These are phyloP conservation scores for Leucopternis melanops DNA, from an alignment of 2,113 vertebrate genomes.

Conservation along the genomic window DNA sequence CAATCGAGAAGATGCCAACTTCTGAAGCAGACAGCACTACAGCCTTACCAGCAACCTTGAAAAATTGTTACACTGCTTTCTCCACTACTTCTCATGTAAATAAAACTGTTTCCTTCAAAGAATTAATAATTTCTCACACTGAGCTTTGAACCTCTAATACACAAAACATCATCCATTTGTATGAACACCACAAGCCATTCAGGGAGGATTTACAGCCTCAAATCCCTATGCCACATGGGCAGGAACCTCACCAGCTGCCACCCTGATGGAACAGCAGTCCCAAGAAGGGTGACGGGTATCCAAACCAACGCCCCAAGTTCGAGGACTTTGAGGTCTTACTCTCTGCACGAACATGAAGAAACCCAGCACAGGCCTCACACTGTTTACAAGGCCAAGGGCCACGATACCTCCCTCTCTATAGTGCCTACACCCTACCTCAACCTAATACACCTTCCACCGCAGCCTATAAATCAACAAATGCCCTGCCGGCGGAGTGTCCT, in stretches of 20 bases:
- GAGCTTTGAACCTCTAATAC: too few relatives aligned
- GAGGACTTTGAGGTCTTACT: too few relatives aligned
- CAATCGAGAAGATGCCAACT: too few relatives aligned
- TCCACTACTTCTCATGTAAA: neutral
- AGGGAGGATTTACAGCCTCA: neutral
- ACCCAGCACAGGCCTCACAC: neutral
- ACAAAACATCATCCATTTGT: too few relatives aligned
- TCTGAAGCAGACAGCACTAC: neutral
- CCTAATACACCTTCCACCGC: too few relatives aligned
- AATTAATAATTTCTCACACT: neutral
- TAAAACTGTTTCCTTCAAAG: neutral
- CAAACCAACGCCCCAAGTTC: neutral
- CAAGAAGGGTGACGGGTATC: fast-evolving
- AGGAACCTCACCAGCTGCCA: neutral
- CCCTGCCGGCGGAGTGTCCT: fast-evolving
- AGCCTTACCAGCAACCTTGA: neutral
- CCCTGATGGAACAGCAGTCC: neutral
- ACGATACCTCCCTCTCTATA: fast-evolving
- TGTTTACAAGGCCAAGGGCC: neutral
- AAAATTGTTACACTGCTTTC: neutral
- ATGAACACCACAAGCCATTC: neutral
- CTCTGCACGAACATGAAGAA: too few relatives aligned
- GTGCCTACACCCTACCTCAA: neutral
- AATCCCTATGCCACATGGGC: fast-evolving
- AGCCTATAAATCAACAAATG: fast-evolving